phyloP scores from a whole-genome alignment of 2,888 invertebrate genomes.

The Epinotia demarniana region DNA sequence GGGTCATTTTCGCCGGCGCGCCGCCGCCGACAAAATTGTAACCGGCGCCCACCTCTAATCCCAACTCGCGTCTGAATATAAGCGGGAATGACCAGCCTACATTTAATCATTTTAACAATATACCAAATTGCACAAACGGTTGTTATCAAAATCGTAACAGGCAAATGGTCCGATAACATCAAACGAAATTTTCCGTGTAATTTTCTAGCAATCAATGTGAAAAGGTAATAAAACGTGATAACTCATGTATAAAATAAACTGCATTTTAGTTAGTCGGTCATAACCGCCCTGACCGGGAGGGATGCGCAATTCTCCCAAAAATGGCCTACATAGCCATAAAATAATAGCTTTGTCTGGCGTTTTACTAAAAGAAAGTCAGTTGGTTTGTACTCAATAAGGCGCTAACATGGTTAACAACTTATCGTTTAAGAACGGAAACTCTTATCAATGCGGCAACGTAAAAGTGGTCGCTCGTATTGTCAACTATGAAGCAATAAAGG shows the following conservation, averaged over 20 bases:
- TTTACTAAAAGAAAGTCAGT: neutral
- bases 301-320: too few relatives aligned
- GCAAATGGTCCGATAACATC: neutral
- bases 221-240: too few relatives aligned
- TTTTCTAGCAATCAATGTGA: too few relatives aligned
- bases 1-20: too few relatives aligned
- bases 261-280: too few relatives aligned
- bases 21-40: too few relatives aligned
- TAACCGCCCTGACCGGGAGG: too few relatives aligned
- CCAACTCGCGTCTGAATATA: conserved; percentile 7
- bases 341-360: neutral
- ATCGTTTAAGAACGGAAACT: neutral
- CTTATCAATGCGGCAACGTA: neutral
- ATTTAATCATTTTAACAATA: neutral
- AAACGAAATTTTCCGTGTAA: neutral
- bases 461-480: neutral
- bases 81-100: neutral
- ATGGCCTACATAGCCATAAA: too few relatives aligned
- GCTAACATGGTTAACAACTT: conserved; percentile 7
- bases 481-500: neutral
- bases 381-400: neutral
- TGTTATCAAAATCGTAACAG: neutral
- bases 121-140: neutral
- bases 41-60: too few relatives aligned
- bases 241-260: too few relatives aligned